Evolutionary conservation across 2,113 vertebrate species (phyloP).

Genomic region (Phoenicopterus ruber): DNA sequence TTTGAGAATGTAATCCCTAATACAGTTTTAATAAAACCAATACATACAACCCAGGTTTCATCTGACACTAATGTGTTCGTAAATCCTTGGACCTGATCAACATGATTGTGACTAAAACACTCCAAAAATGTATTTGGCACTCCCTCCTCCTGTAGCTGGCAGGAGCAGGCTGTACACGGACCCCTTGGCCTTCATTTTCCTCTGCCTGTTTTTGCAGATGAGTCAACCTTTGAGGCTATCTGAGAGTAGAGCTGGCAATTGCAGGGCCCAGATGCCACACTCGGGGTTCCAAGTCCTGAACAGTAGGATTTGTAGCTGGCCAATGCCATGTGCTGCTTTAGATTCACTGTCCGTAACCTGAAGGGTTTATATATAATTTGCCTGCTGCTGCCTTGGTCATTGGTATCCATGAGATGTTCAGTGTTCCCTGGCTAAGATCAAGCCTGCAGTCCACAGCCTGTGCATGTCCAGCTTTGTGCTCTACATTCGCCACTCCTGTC

Average conservation of each 20-base stretch:
- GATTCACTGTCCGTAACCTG: constrained; percentile 7
- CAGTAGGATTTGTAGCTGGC: constrained; percentile 34
- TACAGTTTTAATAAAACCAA: background rate
- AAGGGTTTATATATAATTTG: constrained; percentile 9
- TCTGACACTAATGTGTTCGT: background rate
- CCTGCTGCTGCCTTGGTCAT: constrained; percentile 19
- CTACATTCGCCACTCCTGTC: background rate
- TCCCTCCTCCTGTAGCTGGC: background rate
- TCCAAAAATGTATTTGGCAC: constrained; percentile 13
- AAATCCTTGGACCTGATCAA: background rate
- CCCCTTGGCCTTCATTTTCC: background rate
- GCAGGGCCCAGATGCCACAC: constrained; percentile 33
- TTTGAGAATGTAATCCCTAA: background rate
- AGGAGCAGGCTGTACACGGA: background rate
- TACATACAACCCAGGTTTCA: background rate
- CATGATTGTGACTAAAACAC: background rate
- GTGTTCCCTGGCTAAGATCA: background rate
- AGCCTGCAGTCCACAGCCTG: background rate
- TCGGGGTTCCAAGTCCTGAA: constrained; percentile 9
- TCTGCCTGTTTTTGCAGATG: background rate
- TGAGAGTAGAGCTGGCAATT: constrained; percentile 20
- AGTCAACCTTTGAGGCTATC: background rate
- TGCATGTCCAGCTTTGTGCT: background rate
- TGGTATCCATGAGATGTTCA: constrained; percentile 7
- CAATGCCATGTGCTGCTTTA: constrained; percentile 12